These are phyloP conservation scores for Deilephila porcellus DNA, from an alignment of 2,888 invertebrate genomes.

Conservation along the genomic window DNA sequence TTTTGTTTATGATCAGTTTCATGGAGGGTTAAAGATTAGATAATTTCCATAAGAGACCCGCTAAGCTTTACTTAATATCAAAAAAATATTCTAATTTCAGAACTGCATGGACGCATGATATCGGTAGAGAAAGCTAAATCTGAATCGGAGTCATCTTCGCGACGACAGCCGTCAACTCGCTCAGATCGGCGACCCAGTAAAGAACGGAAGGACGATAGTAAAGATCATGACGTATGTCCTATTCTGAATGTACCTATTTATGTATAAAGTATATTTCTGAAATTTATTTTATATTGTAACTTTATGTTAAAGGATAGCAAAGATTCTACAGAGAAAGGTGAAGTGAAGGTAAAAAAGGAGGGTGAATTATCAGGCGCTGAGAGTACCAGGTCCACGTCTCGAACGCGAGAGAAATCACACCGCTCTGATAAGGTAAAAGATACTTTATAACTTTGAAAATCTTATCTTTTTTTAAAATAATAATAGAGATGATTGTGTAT, in stretches of 20 bases:
- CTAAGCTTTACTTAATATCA: not conserved
- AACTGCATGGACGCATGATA: slow-evolving; percentile 97
- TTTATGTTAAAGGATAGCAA: slow-evolving; percentile 64
- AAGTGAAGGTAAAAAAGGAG: slow-evolving; percentile 72
- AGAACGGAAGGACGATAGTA: slow-evolving; percentile 68
- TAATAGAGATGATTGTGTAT: not conserved
- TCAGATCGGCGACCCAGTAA: slow-evolving; percentile 67
- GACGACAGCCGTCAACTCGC: slow-evolving; percentile 64
- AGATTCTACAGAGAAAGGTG: slow-evolving; percentile 66
- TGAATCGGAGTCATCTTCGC: slow-evolving; percentile 75
- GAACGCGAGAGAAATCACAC: slow-evolving; percentile 71
- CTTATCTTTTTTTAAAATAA: not conserved
- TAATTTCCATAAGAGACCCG: too few species aligned
- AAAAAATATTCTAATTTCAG: slow-evolving; percentile 59
- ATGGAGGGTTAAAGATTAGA: too few species aligned
- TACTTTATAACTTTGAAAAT: not conserved
- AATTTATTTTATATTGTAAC: not conserved
- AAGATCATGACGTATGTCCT: slow-evolving; percentile 61
- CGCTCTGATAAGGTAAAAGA: slow-evolving; percentile 79
- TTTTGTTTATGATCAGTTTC: too few species aligned
- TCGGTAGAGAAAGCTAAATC: slow-evolving; percentile 95
- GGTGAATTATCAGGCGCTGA: slow-evolving; percentile 73
- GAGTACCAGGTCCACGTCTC: slow-evolving; percentile 65
- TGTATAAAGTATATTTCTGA: too few species aligned
- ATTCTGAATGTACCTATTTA: not conserved